phyloP scores from a whole-genome alignment of 2,113 vertebrate species.

The Triplophysa dalaica region DNA sequence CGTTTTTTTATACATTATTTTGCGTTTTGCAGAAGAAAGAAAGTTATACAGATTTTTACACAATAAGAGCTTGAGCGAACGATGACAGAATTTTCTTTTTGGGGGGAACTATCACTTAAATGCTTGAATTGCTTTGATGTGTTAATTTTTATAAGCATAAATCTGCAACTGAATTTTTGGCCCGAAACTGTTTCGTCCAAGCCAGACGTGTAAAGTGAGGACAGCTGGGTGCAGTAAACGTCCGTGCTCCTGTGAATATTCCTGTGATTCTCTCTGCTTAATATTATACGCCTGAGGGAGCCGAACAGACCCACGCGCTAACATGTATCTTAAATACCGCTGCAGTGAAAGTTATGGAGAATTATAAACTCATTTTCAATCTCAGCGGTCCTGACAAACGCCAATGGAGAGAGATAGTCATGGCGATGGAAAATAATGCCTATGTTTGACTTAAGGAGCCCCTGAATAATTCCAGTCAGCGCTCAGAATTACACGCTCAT shows the following conservation, averaged over 20 bases:
- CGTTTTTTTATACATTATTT: neutral
- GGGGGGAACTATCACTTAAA: too few relatives aligned
- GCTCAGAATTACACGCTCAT: neutral
- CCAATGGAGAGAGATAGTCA: slow-evolving; percentile 30
- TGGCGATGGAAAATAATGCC: slow-evolving; percentile 11
- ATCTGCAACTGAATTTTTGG: neutral
- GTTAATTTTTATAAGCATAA: neutral
- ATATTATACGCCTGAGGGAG: neutral
- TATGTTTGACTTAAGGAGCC: neutral
- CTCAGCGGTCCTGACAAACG: slow-evolving; percentile 17
- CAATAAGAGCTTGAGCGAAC: too few relatives aligned
- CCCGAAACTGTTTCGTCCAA: neutral
- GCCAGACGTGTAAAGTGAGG: neutral
- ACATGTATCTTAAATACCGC: neutral
- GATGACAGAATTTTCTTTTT: too few relatives aligned
- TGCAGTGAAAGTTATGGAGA: neutral
- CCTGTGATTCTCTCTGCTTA: neutral
- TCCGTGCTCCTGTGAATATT: neutral
- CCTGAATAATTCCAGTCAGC: neutral
- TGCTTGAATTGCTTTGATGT: neutral
- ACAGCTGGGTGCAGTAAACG: slow-evolving; percentile 6
- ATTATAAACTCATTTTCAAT: slow-evolving; percentile 23
- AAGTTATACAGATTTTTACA: too few relatives aligned
- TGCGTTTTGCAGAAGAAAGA: neutral
- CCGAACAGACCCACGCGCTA: slow-evolving; percentile 20